These are phyloP conservation scores for Drosophila tropicalis DNA, from an alignment of 1,140 invertebrate species.

Conservation along the genomic window DNA sequence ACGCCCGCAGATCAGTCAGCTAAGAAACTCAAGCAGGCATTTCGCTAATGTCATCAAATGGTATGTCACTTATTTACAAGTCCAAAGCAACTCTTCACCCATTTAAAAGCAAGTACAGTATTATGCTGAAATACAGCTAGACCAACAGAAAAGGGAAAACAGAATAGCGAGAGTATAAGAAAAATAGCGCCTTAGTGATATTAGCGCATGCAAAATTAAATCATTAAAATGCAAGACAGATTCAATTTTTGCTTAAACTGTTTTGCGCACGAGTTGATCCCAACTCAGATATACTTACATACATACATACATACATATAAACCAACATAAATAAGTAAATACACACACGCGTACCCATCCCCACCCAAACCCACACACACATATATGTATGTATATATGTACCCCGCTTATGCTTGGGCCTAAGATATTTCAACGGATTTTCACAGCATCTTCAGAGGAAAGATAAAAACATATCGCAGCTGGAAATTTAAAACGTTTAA, in stretches of 20 bases:
- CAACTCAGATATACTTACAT: slow-evolving; percentile 21
- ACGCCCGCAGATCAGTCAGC: slow-evolving; percentile 36
- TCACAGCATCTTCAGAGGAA: slow-evolving; percentile 55
- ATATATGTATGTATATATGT: slow-evolving; percentile 9
- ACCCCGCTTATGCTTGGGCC: slow-evolving; percentile 51
- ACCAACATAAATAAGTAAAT: too few relatives aligned
- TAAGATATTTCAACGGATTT: slow-evolving; percentile 73
- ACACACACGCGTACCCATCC: too few relatives aligned
- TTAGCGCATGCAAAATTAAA: slow-evolving; percentile 76
- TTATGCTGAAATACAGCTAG: background rate
- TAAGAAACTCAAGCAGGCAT: slow-evolving; percentile 56
- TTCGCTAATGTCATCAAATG: slow-evolving; percentile 68
- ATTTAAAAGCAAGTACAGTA: background rate
- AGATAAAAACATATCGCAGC: slow-evolving; percentile 32
- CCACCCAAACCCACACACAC: slow-evolving; percentile 14
- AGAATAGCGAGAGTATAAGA: background rate
- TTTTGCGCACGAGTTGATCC: slow-evolving; percentile 71
- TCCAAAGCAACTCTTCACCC: slow-evolving; percentile 29
- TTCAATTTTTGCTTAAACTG: slow-evolving; percentile 70
- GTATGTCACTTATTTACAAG: slow-evolving; percentile 58
- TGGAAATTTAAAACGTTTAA: slow-evolving; percentile 65
- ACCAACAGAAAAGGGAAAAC: slow-evolving; percentile 20
- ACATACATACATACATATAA: too few relatives aligned
- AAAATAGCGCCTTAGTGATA: slow-evolving; percentile 30
- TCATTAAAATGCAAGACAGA: slow-evolving; percentile 76